Evolutionary conservation across 2,888 invertebrate genomes (phyloP), one percentile per base, ranked within the genome.

Genomic region (Melanchra persicariae): DNA sequence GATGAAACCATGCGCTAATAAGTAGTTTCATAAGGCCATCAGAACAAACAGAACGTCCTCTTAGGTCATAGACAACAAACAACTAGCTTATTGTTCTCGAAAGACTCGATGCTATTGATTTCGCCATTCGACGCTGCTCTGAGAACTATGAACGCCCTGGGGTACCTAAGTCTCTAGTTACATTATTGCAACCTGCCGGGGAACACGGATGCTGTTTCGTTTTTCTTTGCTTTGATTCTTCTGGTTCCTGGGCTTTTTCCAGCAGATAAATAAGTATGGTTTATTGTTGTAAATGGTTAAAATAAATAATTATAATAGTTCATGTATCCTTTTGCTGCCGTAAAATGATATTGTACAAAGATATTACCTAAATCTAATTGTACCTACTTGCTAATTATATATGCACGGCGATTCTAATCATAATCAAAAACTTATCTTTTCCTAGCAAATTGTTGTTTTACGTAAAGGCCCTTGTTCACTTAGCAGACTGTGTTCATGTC

Each of bases 361-460:
- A 54, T 26, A 47, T 54, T n/a, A 45, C 12, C 1, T 17, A 45
- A 7, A 49, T 49, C 12, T 17, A 47, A 40, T 49, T 54, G 30
- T 51, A 74, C n/a, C 34, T 37, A 37, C 2, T 57, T 22, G 47
- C n/a, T 58, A 67, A 61, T 67, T 58, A 68, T 62, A 52, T 19
- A 12, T 34, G 22, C 51, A 34, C 51, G 37, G 15, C 12, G 10
- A 30, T 40, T 24, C 24, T 61, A n/a, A 22, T 57, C n/a, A 34
- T 52, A 17, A 57, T 60, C 43, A 49, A 59, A 60, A 77, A 49
- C n/a, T 43, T 49, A 49, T 70, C 34, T 63, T 63, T 70, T 60
- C 34, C 60, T 45, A 66, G 73, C 62, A 72, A 66, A 59, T 77
- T 55, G 22, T 40, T n/a, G 40, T 45, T 49, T 19, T 66, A 62